phyloP scores from a whole-genome alignment of 2,888 invertebrate species.

The Lasioglossum vierecki region DNA sequence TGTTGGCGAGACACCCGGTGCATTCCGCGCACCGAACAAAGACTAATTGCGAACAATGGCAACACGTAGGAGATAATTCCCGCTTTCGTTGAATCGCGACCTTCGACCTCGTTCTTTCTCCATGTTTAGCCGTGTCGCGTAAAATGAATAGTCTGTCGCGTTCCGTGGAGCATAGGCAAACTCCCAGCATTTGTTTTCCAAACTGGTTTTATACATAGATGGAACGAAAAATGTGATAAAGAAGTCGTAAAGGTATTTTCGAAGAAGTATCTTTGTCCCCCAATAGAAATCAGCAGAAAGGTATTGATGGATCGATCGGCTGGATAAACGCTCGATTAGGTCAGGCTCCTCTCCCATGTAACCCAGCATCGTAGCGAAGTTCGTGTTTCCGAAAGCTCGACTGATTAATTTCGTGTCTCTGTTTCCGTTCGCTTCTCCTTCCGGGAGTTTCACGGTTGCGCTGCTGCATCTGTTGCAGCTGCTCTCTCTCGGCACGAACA shows the following conservation, averaged over 20 bases:
- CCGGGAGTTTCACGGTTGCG: background rate
- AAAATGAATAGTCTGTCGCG: conserved; percentile 2
- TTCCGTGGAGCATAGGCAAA: background rate
- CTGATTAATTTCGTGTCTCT: background rate
- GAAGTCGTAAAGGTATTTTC: no score
- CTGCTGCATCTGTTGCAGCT: background rate
- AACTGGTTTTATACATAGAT: background rate
- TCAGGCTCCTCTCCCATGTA: background rate
- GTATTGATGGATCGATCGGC: background rate
- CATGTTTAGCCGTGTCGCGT: conserved; percentile 25
- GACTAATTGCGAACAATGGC: conserved; percentile 49
- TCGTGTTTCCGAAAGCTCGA: background rate
- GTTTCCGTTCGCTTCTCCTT: background rate
- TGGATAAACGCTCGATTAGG: background rate
- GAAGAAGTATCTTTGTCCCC: background rate
- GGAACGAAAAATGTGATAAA: no score
- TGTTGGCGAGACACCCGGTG: background rate
- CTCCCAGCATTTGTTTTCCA: background rate
- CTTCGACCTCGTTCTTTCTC: conserved; percentile 37
- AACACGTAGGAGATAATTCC: conserved; percentile 54
- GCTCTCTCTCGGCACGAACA: background rate
- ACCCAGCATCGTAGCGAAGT: background rate
- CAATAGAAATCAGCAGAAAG: background rate
- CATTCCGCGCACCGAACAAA: conserved; percentile 43
- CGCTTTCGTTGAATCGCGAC: conserved; percentile 51